Conservation (phyloP, 2,888 invertebrate genomes). For the Ischnus inquisitorius region DNA sequence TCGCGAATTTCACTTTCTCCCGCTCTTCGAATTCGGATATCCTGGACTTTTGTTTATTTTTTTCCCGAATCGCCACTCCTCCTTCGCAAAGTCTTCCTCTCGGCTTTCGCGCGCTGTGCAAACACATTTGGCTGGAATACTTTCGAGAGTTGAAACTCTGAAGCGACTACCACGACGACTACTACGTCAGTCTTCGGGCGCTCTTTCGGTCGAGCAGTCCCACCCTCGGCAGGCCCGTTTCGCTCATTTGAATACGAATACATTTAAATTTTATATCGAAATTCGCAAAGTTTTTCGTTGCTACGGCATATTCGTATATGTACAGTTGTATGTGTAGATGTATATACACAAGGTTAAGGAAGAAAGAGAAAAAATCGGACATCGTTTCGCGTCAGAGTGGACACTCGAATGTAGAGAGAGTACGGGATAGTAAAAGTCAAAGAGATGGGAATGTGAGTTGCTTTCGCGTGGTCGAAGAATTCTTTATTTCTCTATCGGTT, state of each 20-base stretch:
- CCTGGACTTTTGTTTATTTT: slow-evolving; percentile 62
- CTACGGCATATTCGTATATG: background rate
- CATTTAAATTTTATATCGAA: slow-evolving; percentile 76
- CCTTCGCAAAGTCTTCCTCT: slow-evolving; percentile 59
- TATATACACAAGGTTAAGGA: background rate
- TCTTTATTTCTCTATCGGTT: slow-evolving; percentile 13
- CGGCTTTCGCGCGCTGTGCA: slow-evolving; percentile 33
- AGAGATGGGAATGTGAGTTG: background rate
- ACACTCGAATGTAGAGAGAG: background rate
- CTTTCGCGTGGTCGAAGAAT: background rate
- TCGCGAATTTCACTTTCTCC: slow-evolving; percentile 66
- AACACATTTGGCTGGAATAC: slow-evolving; percentile 41
- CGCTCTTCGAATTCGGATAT: slow-evolving; percentile 70
- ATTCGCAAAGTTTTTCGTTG: slow-evolving; percentile 70
- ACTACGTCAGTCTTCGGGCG: slow-evolving; percentile 17
- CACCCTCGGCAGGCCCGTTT: slow-evolving; percentile 50
- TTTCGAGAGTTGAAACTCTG: slow-evolving; percentile 47
- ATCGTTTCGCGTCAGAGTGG: background rate
- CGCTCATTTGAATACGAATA: slow-evolving; percentile 79
- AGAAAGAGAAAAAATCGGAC: slow-evolving; percentile 19
- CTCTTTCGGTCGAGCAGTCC: slow-evolving; percentile 46
- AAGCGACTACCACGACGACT: slow-evolving; percentile 23
- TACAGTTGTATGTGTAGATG: too few species aligned
- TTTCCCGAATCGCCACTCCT: slow-evolving; percentile 20
- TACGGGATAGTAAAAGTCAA: slow-evolving; percentile 3